Conservation (phyloP, 2,888 invertebrate genomes). For the Zygogramma bicolorata region DNA sequence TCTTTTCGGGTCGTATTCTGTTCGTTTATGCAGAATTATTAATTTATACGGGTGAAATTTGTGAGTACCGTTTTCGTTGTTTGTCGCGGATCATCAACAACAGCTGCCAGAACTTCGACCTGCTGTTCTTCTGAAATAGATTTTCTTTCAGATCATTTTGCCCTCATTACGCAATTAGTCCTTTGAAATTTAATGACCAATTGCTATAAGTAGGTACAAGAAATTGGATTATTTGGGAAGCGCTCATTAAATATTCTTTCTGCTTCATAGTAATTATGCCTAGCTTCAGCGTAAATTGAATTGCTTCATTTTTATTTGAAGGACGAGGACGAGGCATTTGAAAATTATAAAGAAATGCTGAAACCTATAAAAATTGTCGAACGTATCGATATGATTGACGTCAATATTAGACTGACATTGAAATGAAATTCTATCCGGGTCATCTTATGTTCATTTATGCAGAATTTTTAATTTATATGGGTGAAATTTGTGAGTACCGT, state of each 20-base stretch:
- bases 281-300: not conserved
- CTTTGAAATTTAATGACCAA: not conserved
- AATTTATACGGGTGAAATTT: not conserved
- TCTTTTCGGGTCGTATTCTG: too few relatives aligned
- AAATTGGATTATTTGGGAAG: not conserved
- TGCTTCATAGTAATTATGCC: not conserved
- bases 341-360: not conserved
- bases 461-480: too few relatives aligned
- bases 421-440: too few relatives aligned
- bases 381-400: too few relatives aligned
- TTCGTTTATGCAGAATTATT: not conserved
- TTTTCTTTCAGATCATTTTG: too few relatives aligned
- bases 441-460: too few relatives aligned
- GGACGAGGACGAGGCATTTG: not conserved
- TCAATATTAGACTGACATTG: too few relatives aligned
- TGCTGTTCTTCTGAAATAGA: too few relatives aligned
- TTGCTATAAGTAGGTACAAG: not conserved
- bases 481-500: too few relatives aligned
- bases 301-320: not conserved
- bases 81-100: not conserved
- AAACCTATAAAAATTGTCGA: too few relatives aligned
- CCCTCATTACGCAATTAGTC: not conserved
- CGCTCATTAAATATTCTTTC: not conserved
- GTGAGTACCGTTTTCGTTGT: too few relatives aligned
- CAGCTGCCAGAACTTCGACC: too few relatives aligned